Evolutionary conservation across 1,140 invertebrate genomes (phyloP).

Genomic region (Sitophilus oryzae): DNA sequence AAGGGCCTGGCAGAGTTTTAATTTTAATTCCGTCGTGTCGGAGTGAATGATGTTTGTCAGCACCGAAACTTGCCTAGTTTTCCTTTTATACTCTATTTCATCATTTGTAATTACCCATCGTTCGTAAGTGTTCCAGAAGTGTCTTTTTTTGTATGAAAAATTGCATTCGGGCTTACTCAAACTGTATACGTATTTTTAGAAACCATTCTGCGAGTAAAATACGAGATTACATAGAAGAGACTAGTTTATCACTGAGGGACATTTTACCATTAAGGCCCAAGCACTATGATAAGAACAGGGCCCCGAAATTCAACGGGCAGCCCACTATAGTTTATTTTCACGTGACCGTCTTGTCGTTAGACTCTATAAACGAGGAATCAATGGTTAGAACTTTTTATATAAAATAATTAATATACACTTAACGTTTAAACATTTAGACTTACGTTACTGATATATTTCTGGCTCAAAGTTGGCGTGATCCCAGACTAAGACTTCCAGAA

Average conservation of each 20-base stretch:
- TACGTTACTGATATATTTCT: constrained; percentile 89
- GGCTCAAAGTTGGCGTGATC: constrained; percentile 86
- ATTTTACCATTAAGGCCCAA: constrained; percentile 78
- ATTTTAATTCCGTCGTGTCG: neutral
- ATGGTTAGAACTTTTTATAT: constrained; percentile 58
- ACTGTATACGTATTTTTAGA: constrained; percentile 6
- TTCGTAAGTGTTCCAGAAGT: too few species aligned
- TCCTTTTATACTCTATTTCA: neutral
- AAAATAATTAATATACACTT: neutral
- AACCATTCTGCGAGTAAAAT: constrained; percentile 23
- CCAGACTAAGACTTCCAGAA: constrained; percentile 74
- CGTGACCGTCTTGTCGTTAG: constrained; percentile 78
- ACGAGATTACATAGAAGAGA: constrained; percentile 46
- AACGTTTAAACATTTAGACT: constrained; percentile 53
- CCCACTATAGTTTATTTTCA: constrained; percentile 84
- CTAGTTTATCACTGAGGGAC: constrained; percentile 68
- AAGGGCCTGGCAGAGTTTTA: neutral
- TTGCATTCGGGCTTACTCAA: neutral
- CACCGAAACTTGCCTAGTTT: neutral
- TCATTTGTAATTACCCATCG: neutral
- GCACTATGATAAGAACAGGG: constrained; percentile 83
- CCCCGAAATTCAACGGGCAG: constrained; percentile 76
- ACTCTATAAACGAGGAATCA: constrained; percentile 88
- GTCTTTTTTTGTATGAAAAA: too few species aligned
- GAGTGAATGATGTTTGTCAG: neutral